These are phyloP conservation scores for Plestiodon gilberti DNA, from an alignment of 2,113 vertebrate species.

Conservation along the genomic window DNA sequence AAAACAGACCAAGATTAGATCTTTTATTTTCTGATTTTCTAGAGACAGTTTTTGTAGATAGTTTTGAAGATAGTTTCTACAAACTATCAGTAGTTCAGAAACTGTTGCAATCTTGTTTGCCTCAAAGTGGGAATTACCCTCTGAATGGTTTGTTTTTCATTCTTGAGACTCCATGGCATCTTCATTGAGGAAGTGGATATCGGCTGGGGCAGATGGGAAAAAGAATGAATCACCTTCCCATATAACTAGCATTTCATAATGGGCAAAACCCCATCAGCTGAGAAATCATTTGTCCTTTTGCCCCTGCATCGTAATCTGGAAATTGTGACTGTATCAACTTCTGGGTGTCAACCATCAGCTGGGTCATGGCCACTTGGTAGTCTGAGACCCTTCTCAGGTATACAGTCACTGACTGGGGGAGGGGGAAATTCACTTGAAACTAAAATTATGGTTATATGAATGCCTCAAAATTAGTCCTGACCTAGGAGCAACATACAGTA, in stretches of 20 bases:
- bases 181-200: conserved; percentile 28
- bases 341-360: not conserved
- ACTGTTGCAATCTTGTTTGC: not conserved
- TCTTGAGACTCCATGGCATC: conserved; percentile 8
- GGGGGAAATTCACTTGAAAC: not conserved
- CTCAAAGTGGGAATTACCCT: conserved; percentile 32
- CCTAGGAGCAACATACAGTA: not conserved
- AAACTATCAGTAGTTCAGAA: not conserved
- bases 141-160: conserved; percentile 25
- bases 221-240: conserved; percentile 30
- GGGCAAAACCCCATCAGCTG: not conserved
- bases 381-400: not conserved
- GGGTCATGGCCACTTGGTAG: not conserved
- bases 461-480: not conserved
- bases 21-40: not conserved
- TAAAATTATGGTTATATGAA: not conserved
- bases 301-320: not conserved
- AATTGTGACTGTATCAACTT: not conserved
- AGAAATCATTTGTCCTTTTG: not conserved
- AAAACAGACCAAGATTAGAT: not conserved
- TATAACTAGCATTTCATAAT: conserved; percentile 14
- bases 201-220: conserved; percentile 21
- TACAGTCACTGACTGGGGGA: not conserved
- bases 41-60: no score
- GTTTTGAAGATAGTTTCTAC: no score